Conservation (phyloP, 2,113 vertebrate species). For the Eonycteris spelaea region DNA sequence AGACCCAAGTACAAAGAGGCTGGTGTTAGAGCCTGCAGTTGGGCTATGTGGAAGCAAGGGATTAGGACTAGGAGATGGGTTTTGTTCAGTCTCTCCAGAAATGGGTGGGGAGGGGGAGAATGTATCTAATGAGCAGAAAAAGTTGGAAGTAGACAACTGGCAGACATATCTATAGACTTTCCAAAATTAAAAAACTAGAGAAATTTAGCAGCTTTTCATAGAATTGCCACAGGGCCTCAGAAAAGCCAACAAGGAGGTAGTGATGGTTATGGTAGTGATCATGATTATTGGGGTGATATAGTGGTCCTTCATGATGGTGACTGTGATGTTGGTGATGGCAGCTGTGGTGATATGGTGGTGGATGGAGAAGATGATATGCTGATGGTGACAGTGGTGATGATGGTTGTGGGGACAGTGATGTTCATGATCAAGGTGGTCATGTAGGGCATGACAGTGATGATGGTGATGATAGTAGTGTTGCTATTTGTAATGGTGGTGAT, state of each 20-base stretch:
- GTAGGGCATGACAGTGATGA: background rate
- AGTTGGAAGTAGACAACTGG: background rate
- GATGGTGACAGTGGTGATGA: background rate
- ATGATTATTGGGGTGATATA: background rate
- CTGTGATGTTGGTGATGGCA: background rate
- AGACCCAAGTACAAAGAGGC: background rate
- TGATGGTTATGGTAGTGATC: too few species aligned
- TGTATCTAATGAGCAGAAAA: background rate
- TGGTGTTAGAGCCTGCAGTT: background rate
- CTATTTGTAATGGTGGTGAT: background rate
- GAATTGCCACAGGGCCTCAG: background rate
- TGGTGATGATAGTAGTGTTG: background rate
- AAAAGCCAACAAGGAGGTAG: background rate
- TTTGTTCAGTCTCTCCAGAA: conserved; percentile 21
- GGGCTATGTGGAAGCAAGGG: background rate
- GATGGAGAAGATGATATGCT: too few species aligned
- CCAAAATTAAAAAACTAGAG: background rate
- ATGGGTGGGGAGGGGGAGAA: background rate
- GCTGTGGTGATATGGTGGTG: background rate
- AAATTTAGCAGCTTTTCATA: background rate
- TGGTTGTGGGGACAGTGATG: background rate
- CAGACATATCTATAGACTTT: background rate
- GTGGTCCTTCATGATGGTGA: background rate
- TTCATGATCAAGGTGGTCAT: background rate
- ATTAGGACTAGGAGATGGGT: background rate